Evolutionary conservation across 1,140 invertebrate genomes (phyloP).

Genomic region (Drosophila willistoni): DNA sequence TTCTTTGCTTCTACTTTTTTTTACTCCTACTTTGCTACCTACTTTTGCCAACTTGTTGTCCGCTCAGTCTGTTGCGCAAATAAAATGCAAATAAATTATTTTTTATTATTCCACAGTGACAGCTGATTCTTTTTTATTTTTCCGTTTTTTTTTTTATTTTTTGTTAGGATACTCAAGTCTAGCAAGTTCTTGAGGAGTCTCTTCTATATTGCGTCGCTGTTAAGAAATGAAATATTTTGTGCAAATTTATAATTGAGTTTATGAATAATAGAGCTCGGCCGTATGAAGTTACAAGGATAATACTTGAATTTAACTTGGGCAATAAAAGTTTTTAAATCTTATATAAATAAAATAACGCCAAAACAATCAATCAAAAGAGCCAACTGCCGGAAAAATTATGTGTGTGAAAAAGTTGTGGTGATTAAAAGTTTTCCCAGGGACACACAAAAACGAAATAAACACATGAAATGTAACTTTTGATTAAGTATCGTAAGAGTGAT

Average conservation of each 20-base stretch:
- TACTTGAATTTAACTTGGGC: conserved; percentile 1
- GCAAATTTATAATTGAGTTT: conserved; percentile 14
- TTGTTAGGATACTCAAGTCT: conserved; percentile 13
- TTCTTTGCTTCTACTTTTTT: conserved; percentile 33
- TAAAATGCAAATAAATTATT: conserved; percentile 77
- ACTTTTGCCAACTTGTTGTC: conserved; percentile 67
- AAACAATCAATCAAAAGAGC: conserved; percentile 3
- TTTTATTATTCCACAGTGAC: conserved; percentile 73
- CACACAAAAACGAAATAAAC: neutral
- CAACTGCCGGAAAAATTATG: neutral
- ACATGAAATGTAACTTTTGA: neutral
- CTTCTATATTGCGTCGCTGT: neutral
- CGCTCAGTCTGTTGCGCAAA: conserved; percentile 46
- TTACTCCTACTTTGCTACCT: conserved; percentile 19
- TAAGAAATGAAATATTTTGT: conserved; percentile 8
- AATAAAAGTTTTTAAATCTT: conserved; percentile 12
- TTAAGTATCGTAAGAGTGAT: too few relatives aligned
- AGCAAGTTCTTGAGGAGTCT: conserved; percentile 3
- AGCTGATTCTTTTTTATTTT: conserved; percentile 62
- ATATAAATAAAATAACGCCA: neutral
- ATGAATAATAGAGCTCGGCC: conserved; percentile 7
- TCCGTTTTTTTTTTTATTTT: conserved; percentile 4
- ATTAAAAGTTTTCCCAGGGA: neutral
- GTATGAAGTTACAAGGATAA: neutral
- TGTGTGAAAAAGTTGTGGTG: neutral